These are phyloP conservation scores for Coremacera marginata DNA, from an alignment of 2,888 invertebrate genomes.

Conservation along the genomic window DNA sequence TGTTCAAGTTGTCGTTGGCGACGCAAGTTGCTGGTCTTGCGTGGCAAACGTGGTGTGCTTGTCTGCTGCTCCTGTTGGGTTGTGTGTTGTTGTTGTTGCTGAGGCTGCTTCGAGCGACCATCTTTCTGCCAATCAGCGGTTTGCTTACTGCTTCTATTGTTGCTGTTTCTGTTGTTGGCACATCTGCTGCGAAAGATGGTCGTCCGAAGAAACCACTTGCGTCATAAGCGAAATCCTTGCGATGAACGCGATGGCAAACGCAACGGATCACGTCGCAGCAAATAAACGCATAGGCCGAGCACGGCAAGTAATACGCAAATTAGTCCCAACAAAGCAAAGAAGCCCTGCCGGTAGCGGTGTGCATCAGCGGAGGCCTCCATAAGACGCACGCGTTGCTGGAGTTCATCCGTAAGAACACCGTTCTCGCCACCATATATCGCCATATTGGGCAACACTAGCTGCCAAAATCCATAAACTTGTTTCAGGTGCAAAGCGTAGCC, in stretches of 20 bases:
- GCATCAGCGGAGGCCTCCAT: slow-evolving; percentile 65
- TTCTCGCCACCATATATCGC: slow-evolving; percentile 44
- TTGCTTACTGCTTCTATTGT: slow-evolving; percentile 38
- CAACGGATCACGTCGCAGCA: slow-evolving; percentile 62
- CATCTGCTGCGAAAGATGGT: slow-evolving; percentile 58
- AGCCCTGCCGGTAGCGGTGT: slow-evolving; percentile 67
- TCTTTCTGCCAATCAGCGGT: slow-evolving; percentile 33
- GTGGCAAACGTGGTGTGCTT: slow-evolving; percentile 9
- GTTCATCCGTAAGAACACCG: slow-evolving; percentile 47
- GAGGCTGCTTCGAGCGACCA: slow-evolving; percentile 43
- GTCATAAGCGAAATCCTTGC: slow-evolving; percentile 63
- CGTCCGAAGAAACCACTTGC: slow-evolving; percentile 66
- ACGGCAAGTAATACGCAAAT: slow-evolving; percentile 64
- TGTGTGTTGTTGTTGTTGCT: slow-evolving; percentile 40
- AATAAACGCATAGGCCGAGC: slow-evolving; percentile 65
- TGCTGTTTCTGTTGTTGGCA: slow-evolving; percentile 44
- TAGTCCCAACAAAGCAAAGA: slow-evolving; percentile 66
- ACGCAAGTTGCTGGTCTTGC: slow-evolving; percentile 28
- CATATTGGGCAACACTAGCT: slow-evolving; percentile 60
- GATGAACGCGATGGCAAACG: slow-evolving; percentile 46
- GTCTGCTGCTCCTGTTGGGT: slow-evolving; percentile 45
- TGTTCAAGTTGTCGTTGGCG: slow-evolving; percentile 32
- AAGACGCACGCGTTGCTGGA: slow-evolving; percentile 57
- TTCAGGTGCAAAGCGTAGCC: slow-evolving; percentile 63
- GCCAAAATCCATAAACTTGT: slow-evolving; percentile 67